Conservation (phyloP, 1,140 invertebrate species). For the Drosophila oshimai region DNA sequence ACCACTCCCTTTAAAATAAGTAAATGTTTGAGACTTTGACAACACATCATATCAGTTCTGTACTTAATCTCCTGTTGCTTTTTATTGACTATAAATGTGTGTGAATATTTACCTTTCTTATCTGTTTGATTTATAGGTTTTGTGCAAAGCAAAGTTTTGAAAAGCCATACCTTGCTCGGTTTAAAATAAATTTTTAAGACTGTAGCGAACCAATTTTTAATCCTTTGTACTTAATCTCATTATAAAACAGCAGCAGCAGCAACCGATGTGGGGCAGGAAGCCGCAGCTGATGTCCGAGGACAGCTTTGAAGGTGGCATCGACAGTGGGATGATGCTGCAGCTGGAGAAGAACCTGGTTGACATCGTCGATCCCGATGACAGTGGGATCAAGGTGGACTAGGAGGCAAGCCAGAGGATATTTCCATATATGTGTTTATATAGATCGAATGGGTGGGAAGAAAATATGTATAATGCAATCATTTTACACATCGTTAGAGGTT, state of each 20-base stretch:
- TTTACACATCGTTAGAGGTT: slow-evolving; percentile 52
- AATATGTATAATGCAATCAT: slow-evolving; percentile 57
- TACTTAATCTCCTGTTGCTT: too few relatives aligned
- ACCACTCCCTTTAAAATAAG: neutral
- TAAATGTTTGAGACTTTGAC: too few relatives aligned
- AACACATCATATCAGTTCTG: too few relatives aligned
- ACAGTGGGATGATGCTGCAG: slow-evolving; percentile 72
- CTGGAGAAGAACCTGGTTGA: slow-evolving; percentile 73
- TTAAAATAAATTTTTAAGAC: too few relatives aligned
- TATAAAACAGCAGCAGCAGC: slow-evolving; percentile 1
- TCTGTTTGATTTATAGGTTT: too few relatives aligned
- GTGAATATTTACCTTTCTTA: too few relatives aligned
- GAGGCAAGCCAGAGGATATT: slow-evolving; percentile 12
- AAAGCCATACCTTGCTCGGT: too few relatives aligned
- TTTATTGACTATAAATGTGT: too few relatives aligned
- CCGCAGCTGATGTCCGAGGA: slow-evolving; percentile 64
- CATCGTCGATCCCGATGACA: slow-evolving; percentile 76
- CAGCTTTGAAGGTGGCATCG: slow-evolving; percentile 71
- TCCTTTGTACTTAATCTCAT: neutral
- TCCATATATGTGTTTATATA: slow-evolving; percentile 36
- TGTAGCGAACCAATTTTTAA: too few relatives aligned
- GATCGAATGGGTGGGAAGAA: neutral
- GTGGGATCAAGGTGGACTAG: slow-evolving; percentile 74
- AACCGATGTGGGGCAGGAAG: slow-evolving; percentile 47
- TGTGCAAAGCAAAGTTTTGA: too few relatives aligned